phyloP scores from a whole-genome alignment of 2,797 vertebrate species.

The Catamblyrhynchus diadema region DNA sequence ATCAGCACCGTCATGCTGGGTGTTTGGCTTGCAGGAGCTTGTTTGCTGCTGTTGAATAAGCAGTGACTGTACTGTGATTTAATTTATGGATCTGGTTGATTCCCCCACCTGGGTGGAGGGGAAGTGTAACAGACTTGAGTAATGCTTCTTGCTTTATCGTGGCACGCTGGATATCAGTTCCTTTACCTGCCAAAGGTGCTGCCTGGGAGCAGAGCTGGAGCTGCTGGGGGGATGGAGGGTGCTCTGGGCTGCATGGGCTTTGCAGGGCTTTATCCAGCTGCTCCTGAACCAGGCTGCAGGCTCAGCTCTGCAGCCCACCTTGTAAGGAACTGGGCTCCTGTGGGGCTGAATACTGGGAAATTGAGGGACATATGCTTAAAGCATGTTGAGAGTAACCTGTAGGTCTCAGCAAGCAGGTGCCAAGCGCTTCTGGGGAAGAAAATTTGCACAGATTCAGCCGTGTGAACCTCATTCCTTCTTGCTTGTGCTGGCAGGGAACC shows the following conservation, averaged over 20 bases:
- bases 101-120: not conserved
- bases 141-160: not conserved
- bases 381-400: not conserved
- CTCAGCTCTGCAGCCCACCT: not conserved
- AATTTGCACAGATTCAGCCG: not conserved
- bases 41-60: not conserved
- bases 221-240: not conserved
- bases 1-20: rapidly evolving
- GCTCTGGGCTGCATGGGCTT: not conserved
- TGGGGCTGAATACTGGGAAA: not conserved
- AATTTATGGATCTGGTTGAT: not conserved
- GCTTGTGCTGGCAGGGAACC: not conserved
- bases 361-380: not conserved
- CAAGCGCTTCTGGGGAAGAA: rapidly evolving
- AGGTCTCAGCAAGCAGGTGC: not conserved
- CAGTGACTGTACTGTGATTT: not conserved
- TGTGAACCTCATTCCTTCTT: not conserved
- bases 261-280: not conserved
- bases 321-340: not conserved
- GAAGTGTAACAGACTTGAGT: not conserved
- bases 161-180: not conserved
- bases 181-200: not conserved
- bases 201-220: not conserved
- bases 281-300: not conserved
- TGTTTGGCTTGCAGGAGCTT: slow-evolving; percentile 17